Evolutionary conservation across 2,888 invertebrate genomes (phyloP).

Genomic region (Cantharis nigra): DNA sequence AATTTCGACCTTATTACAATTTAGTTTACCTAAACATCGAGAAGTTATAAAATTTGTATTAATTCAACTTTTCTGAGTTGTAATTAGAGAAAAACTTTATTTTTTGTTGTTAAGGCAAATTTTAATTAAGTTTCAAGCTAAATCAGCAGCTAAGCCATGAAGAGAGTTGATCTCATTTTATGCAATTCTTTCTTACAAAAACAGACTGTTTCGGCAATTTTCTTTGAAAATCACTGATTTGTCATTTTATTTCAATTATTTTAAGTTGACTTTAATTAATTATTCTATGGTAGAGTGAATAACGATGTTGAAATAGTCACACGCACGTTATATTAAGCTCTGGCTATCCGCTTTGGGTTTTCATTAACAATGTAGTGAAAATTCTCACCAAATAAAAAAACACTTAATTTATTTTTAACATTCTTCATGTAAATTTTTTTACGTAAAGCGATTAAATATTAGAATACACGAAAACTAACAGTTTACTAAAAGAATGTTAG

Average conservation of each 20-base stretch:
- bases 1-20: neutral
- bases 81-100: neutral
- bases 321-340: neutral
- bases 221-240: neutral
- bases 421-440: neutral
- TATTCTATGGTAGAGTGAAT: neutral
- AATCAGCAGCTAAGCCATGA: neutral
- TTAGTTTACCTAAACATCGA: neutral
- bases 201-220: neutral
- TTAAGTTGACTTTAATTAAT: neutral
- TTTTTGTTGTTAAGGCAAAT: neutral
- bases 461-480: neutral
- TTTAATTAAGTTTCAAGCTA: neutral
- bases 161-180: neutral
- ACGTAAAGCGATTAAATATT: neutral
- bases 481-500: neutral
- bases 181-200: neutral
- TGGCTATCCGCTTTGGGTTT: neutral
- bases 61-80: neutral
- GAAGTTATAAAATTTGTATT: neutral
- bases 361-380: neutral
- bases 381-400: neutral
- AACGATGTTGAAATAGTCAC: neutral
- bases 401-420: neutral
- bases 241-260: neutral